phyloP scores from a whole-genome alignment of 2,113 vertebrate genomes.

The Elephas maximus region DNA sequence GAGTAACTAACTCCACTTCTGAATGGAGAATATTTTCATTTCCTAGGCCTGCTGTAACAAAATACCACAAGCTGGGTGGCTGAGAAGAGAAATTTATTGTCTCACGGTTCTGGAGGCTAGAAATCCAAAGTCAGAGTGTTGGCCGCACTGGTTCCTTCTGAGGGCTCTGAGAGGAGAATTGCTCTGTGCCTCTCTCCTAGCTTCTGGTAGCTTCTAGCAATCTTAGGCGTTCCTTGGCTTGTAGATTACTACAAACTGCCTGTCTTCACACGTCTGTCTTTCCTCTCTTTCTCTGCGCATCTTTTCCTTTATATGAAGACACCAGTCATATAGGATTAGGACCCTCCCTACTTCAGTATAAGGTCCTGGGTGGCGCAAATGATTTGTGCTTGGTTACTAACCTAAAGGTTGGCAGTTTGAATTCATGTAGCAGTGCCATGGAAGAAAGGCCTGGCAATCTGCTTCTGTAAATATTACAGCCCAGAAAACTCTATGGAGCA shows the following conservation, averaged over 20 bases:
- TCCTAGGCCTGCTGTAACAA: neutral
- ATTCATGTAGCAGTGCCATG: neutral
- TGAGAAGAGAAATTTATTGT: neutral
- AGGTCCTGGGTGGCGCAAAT: too few relatives aligned
- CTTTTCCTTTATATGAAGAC: neutral
- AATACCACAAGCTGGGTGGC: neutral
- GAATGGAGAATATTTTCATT: neutral
- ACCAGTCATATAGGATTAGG: neutral
- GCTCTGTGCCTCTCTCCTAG: neutral
- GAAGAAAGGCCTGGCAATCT: neutral
- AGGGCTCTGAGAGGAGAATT: neutral
- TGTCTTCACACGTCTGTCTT: neutral
- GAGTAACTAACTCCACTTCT: neutral
- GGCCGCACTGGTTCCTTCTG: neutral
- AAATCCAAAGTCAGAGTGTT: neutral
- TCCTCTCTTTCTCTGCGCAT: neutral
- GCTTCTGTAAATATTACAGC: neutral
- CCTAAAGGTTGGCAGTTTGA: neutral
- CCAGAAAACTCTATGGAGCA: neutral
- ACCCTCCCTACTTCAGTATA: neutral
- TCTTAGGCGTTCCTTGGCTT: neutral
- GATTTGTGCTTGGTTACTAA: neutral
- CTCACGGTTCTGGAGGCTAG: neutral
- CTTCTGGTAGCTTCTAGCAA: neutral
- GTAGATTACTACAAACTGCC: neutral